These are phyloP conservation scores for Apteryx mantelli DNA, from an alignment of 2,113 vertebrate species.

Conservation along the genomic window DNA sequence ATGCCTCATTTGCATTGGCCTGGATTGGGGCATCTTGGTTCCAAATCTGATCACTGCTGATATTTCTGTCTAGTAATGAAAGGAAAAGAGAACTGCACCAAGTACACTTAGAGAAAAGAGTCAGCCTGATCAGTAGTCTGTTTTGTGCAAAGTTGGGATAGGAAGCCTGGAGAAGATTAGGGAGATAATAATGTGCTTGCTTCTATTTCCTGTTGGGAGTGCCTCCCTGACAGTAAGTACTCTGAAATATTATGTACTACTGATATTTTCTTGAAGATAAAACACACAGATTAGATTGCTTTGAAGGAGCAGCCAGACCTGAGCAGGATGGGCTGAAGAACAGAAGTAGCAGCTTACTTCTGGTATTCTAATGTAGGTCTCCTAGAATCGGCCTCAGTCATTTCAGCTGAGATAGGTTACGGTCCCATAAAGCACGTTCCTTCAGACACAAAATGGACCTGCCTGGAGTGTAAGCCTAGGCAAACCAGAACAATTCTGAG, in stretches of 20 bases:
- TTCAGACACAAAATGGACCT: neutral
- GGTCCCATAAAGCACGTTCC: neutral
- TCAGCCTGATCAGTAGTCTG: neutral
- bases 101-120: neutral
- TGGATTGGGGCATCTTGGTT: neutral
- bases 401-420: neutral
- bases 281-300: neutral
- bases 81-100: neutral
- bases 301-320: neutral
- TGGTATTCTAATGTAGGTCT: neutral
- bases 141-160: neutral
- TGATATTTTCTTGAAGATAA: slow-evolving; percentile 27
- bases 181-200: neutral
- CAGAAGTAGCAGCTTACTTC: neutral
- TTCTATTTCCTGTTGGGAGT: slow-evolving; percentile 39
- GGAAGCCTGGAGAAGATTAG: neutral
- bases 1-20: neutral
- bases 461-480: neutral
- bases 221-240: neutral
- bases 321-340: neutral
- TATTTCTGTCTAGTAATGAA: neutral
- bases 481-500: neutral
- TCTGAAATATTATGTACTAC: neutral
- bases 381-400: neutral
- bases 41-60: neutral